Base-by-base conservation (phyloP, 2,113 vertebrate species). In the Serinus canaria region DNA sequence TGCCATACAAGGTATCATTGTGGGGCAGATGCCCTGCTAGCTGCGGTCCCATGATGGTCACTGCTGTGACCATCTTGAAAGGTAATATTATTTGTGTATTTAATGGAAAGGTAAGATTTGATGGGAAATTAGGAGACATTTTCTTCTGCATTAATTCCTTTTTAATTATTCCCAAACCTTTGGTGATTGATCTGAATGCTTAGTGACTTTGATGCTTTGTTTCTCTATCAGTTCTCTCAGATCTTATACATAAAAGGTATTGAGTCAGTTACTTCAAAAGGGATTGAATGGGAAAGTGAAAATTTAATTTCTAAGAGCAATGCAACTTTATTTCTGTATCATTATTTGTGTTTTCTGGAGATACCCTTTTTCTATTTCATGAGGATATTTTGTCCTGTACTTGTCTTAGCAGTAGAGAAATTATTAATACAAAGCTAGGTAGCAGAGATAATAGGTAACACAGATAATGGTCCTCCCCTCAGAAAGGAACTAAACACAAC, bases 21-120 rank as follows among this genome's bases (percentile, higher is more conserved):
- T 27, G 27, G 53, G 31, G 22, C 18, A 30, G 22, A 59, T 43
- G 22, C 25, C 25, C n/a, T 60, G 30, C 35, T 39, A 64, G 50
- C 24, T 28, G 25, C 1, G 0, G 41, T 15, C 14, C 20, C 1
- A 1, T 31, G 37, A 69, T 27, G 20, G 15, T 33, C 25, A 15
- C 53, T 30, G 31, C 14, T 56, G 35, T 47, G 33, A 68, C 49
- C 21, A 24, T 18, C 72, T 74, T 33, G 72, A 53, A 73, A 78
- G 5, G 43, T 39, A n/a, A 58, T 3, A 33, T 39, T 39, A 33
- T 6, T 24, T 80, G n/a, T 11, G 13, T 19, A 43, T 67, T 76
- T 35, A 15, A 59, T 53, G 43, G 17, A 67, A 88, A 88, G 17
- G 24, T 33, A 28, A 14, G 44, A 52, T 72, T 58, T 76, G 8